Percentiles rank a stretch among this genome's conserved stretches.
These are phyloP conservation scores for Phenganax subtilis DNA, from an alignment of 92 coral and sea anemone genomes.

Conservation along the genomic window DNA sequence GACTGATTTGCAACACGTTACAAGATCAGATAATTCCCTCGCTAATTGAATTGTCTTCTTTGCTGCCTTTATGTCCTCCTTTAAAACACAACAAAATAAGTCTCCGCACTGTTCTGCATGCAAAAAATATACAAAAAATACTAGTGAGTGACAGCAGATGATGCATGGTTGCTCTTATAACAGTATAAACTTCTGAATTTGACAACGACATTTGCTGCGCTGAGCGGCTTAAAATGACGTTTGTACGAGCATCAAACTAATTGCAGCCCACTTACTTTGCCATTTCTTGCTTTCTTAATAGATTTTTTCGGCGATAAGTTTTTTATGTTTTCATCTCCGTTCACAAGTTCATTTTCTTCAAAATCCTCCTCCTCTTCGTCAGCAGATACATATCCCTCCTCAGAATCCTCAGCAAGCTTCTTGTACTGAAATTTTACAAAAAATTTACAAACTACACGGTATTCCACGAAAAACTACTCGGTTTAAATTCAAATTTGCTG, in stretches of 20 bases:
- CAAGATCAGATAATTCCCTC: constrained; percentile 85
- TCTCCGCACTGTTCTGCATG: not conserved
- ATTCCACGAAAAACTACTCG: not conserved
- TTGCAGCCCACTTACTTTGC: constrained; percentile 50
- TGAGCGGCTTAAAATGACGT: too few relatives aligned
- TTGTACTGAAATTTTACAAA: constrained; percentile 59
- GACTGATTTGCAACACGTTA: constrained; percentile 88
- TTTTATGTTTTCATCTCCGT: constrained; percentile 64
- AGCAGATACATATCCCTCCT: constrained; percentile 84
- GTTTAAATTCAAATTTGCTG: too few relatives aligned
- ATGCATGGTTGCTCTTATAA: too few relatives aligned
- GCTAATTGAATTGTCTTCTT: constrained; percentile 83
- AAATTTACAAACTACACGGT: not conserved
- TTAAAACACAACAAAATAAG: not conserved
- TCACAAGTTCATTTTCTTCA: constrained; percentile 56
- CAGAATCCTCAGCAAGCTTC: constrained; percentile 67
- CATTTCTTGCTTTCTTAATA: constrained; percentile 30
- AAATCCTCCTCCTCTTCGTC: constrained; percentile 75
- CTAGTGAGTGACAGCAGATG: not conserved
- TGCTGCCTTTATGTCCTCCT: constrained; percentile 68
- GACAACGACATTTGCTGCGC: too few relatives aligned
- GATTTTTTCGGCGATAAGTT: constrained; percentile 58
- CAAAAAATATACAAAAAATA: not conserved
- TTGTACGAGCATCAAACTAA: too few relatives aligned
- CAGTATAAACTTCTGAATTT: too few relatives aligned